Percentiles rank a stretch among this genome's conserved stretches.
These are phyloP conservation scores for Schrankia costaestrigalis DNA, from an alignment of 2,888 invertebrate species.

Conservation along the genomic window DNA sequence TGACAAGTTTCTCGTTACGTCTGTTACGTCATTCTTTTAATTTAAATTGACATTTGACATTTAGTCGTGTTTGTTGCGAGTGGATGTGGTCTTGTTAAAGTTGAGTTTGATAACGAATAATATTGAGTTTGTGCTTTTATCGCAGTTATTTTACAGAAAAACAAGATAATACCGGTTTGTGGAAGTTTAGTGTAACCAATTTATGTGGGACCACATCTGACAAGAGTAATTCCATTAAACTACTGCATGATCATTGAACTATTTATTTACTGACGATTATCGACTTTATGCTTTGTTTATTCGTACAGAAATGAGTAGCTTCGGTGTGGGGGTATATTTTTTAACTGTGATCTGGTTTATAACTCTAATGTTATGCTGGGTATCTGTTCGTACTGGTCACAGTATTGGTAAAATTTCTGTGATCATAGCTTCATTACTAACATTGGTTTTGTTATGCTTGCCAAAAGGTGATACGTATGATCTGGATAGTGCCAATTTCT, in stretches of 20 bases:
- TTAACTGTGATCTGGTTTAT: conserved; percentile 83
- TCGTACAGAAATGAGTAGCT: conserved; percentile 55
- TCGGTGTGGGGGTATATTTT: conserved; percentile 85
- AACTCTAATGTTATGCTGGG: conserved; percentile 82
- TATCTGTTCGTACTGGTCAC: conserved; percentile 84
- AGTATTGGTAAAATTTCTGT: conserved; percentile 83
- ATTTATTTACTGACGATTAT: conserved; percentile 19
- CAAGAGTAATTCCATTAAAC: conserved; percentile 39
- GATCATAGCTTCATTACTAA: conserved; percentile 74
- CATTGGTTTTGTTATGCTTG: conserved; percentile 80
- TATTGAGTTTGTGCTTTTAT: too few species aligned
- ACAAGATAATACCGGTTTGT: conserved; percentile 39
- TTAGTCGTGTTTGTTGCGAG: conserved; percentile 1
- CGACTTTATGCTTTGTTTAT: conserved; percentile 29
- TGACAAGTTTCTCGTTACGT: too few species aligned
- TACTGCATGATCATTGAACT: conserved; percentile 42
- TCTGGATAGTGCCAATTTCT: conserved; percentile 70
- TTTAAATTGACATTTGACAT: background rate
- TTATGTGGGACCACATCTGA: conserved; percentile 38
- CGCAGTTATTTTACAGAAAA: conserved; percentile 29
- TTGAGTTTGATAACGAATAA: conserved; percentile 22
- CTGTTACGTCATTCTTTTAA: too few species aligned
- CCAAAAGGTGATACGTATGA: conserved; percentile 73
- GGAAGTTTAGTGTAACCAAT: conserved; percentile 29
- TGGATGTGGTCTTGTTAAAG: conserved; percentile 30